Evolutionary conservation across 2,888 invertebrate genomes (phyloP), one percentile per base, ranked within the genome.

Genomic region (Apodemia duryi): DNA sequence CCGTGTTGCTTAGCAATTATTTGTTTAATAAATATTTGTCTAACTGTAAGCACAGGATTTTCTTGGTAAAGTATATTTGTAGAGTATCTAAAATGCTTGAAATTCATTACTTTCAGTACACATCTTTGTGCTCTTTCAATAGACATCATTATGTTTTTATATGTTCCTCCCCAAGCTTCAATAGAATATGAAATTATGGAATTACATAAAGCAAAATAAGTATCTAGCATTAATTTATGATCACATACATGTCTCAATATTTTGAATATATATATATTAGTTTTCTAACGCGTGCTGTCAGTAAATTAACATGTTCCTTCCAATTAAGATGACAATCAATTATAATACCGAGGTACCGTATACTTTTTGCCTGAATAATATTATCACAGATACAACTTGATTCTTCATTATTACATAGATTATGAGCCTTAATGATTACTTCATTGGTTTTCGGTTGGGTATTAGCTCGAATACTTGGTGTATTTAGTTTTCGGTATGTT

Each of bases 1-100:
- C 3, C 6, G 49, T 49, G 49, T n/a, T n/a, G 49, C n/a, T 13
- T 49, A n/a, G 4, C n/a, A n/a, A 49, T 49, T n/a, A n/a, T 5
- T n/a, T 49, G 49, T 49, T 49, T 49, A n/a, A n/a, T 49, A n/a
- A n/a, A n/a, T n/a, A 49, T 49, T 49, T 49, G 49, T 6, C 49
- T n/a, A 6, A 49, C 49, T n/a, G 49, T n/a, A 2, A 28, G 52
- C 2, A 54, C 28, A 1, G 28, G 52, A 29, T 28, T 54, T 54
- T 88, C 52, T 9, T 54, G 9, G 10, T 54, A 54, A 9, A 54
- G 52, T 13, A 4, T 21, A 10, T 13, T 4, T 54, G 52, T 54
- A n/a, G 52, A 21, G 29, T 54, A 54, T 28, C 28, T 54, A 28
- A 28, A 54, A 9, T 21, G 52, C 52, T 28, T 54, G 29, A 54